Conservation (phyloP, 1,140 invertebrate genomes). For the Drosophila repletoides region DNA sequence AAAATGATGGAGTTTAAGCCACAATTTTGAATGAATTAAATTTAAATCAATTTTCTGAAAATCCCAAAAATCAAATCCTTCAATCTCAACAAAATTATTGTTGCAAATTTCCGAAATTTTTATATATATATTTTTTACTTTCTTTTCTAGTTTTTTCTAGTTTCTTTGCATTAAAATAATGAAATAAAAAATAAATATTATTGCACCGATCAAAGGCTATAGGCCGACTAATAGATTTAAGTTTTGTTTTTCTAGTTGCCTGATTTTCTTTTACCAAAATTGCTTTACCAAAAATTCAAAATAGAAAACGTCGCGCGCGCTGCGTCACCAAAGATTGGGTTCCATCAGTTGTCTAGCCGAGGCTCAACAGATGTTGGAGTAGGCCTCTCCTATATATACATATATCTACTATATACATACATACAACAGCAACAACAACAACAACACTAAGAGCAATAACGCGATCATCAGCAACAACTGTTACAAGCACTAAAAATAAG, state of each 20-base stretch:
- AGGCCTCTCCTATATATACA: conserved; percentile 27
- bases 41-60: too few relatives aligned
- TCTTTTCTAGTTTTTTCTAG: too few relatives aligned
- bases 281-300: background rate
- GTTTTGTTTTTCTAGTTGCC: background rate
- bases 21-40: too few relatives aligned
- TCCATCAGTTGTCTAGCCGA: conserved; percentile 55
- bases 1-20: too few relatives aligned
- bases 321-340: conserved; percentile 32
- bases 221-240: too few relatives aligned
- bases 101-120: too few relatives aligned
- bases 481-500: conserved; percentile 72
- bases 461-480: conserved; percentile 61
- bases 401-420: conserved; percentile 9
- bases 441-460: conserved; percentile 20
- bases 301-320: conserved; percentile 42
- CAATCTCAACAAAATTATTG: too few relatives aligned
- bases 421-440: conserved; percentile 18
- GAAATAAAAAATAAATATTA: too few relatives aligned
- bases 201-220: too few relatives aligned
- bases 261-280: background rate
- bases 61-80: too few relatives aligned
- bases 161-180: too few relatives aligned
- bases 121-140: too few relatives aligned
- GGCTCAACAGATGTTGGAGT: conserved; percentile 72